Evolutionary conservation across 1,140 invertebrate genomes (phyloP).

Genomic region (Triops longicaudatus): DNA sequence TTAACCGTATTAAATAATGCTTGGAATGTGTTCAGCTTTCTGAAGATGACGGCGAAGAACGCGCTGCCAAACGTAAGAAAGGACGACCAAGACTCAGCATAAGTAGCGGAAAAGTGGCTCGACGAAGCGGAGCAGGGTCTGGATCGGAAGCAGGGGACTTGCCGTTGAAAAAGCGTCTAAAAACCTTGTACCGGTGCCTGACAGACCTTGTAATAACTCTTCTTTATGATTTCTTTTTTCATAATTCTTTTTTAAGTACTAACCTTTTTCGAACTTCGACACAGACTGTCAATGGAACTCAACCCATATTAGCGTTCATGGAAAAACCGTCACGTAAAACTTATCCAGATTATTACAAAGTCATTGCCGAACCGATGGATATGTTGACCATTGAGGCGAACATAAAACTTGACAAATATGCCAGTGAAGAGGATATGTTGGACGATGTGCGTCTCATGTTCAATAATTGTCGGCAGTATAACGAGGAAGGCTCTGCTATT

Average conservation of each 20-base stretch:
- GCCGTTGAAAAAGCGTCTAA: conserved; percentile 19
- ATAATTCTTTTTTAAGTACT: not conserved
- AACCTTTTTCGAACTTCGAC: conserved; percentile 28
- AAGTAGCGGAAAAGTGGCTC: conserved; percentile 46
- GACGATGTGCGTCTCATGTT: conserved; percentile 81
- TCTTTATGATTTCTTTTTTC: conserved; percentile 13
- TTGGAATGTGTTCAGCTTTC: conserved; percentile 40
- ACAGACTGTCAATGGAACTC: conserved; percentile 66
- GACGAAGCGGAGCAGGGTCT: conserved; percentile 39
- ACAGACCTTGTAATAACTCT: conserved; percentile 5
- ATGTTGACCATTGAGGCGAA: conserved; percentile 88
- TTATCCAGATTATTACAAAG: conserved; percentile 92
- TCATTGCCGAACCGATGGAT: conserved; percentile 89
- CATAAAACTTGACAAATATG: conserved; percentile 61
- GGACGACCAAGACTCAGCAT: conserved; percentile 32
- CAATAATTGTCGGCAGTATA: conserved; percentile 88
- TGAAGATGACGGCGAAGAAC: conserved; percentile 46
- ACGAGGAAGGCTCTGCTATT: conserved; percentile 89
- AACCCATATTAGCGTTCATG: conserved; percentile 87
- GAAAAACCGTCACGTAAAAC: conserved; percentile 91
- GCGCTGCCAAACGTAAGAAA: conserved; percentile 30
- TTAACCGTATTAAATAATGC: not conserved
- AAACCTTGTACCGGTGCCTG: conserved; percentile 23
- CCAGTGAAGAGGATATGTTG: conserved; percentile 54
- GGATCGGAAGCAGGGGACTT: conserved; percentile 21